phyloP scores from a whole-genome alignment of 1,140 invertebrate genomes.

The Pogonus chalceus region DNA sequence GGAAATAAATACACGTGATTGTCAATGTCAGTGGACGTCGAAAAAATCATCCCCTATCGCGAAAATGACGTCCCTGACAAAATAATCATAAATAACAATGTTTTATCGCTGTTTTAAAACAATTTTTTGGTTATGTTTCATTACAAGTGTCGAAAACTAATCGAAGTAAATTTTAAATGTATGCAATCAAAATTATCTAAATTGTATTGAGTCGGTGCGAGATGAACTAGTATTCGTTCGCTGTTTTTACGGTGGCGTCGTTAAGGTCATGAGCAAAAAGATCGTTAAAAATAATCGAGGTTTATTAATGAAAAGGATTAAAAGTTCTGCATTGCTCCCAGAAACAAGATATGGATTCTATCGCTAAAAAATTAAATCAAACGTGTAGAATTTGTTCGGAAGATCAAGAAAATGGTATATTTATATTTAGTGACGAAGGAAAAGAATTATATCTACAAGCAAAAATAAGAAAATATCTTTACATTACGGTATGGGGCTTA shows the following conservation, averaged over 20 bases:
- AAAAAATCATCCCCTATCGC: not conserved
- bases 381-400: slow-evolving; percentile 43
- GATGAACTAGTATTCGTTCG: slow-evolving; percentile 27
- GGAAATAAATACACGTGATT: slow-evolving; percentile 5
- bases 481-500: slow-evolving; percentile 38
- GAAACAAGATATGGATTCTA: not conserved
- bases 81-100: not conserved
- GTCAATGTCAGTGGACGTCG: not conserved
- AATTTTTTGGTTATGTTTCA: not conserved
- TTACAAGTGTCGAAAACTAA: not conserved
- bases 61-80: not conserved
- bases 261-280: slow-evolving; percentile 7
- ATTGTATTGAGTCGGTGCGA: slow-evolving; percentile 31
- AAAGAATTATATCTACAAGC: slow-evolving; percentile 39
- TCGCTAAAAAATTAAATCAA: slow-evolving; percentile 13
- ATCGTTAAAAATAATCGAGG: slow-evolving; percentile 6
- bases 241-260: slow-evolving; percentile 16
- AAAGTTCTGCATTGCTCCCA: not conserved
- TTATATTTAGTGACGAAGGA: slow-evolving; percentile 43
- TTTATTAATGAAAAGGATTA: slow-evolving; percentile 6
- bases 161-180: slow-evolving; percentile 6
- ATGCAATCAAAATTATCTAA: slow-evolving; percentile 27
- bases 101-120: not conserved
- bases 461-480: slow-evolving; percentile 46
- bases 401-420: slow-evolving; percentile 34